phyloP scores from a whole-genome alignment of 2,113 vertebrate species.

The Vidua chalybeata region DNA sequence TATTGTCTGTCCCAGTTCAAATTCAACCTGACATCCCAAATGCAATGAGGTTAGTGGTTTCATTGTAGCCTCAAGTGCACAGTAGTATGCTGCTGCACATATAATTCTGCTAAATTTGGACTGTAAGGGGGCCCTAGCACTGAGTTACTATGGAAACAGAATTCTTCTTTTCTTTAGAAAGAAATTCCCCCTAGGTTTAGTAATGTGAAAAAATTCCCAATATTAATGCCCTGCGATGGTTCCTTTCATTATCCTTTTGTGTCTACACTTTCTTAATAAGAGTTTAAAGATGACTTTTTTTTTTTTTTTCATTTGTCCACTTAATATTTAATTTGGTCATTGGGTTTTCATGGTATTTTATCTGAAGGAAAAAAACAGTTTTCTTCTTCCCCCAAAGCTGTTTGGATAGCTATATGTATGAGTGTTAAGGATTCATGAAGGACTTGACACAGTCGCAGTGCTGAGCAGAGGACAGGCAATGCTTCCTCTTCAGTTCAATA shows the following conservation, averaged over 20 bases:
- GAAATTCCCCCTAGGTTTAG: slow-evolving; percentile 68
- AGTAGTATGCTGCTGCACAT: slow-evolving; percentile 57
- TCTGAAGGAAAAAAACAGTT: neutral
- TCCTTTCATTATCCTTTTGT: neutral
- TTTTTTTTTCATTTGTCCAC: neutral
- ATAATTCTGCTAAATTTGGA: slow-evolving; percentile 75
- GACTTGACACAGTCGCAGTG: neutral
- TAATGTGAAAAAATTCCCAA: slow-evolving; percentile 14
- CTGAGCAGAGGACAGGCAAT: neutral
- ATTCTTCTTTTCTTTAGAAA: slow-evolving; percentile 69
- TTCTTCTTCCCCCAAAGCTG: neutral
- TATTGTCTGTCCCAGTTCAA: neutral
- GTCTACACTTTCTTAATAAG: neutral
- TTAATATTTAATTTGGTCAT: neutral
- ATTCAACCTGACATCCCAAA: slow-evolving; percentile 40
- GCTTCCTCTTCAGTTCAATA: neutral
- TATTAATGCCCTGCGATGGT: neutral
- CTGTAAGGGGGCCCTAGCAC: slow-evolving; percentile 62
- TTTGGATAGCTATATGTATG: neutral
- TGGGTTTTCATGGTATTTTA: neutral
- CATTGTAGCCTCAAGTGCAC: slow-evolving; percentile 44
- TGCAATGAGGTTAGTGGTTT: slow-evolving; percentile 45
- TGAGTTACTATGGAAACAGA: slow-evolving; percentile 78
- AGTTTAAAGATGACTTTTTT: neutral
- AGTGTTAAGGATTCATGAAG: neutral